Percentiles rank a stretch among this genome's conserved stretches.
phyloP scores from a whole-genome alignment of 1,140 invertebrate genomes.

The Platyura marginata region DNA sequence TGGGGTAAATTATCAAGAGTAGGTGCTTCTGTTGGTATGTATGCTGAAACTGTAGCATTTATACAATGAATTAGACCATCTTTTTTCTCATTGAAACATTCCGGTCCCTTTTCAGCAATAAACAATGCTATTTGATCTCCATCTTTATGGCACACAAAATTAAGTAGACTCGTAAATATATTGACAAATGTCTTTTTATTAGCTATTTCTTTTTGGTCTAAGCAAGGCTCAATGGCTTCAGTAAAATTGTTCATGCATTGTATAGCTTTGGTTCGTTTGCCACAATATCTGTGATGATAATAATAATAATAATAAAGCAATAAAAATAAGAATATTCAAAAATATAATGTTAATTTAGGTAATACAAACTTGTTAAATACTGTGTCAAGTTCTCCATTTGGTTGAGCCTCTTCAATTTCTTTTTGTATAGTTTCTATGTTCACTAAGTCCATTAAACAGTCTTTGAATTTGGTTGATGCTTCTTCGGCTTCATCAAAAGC shows the following conservation, averaged over 20 bases:
- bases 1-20: slow-evolving; percentile 29
- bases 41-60: slow-evolving; percentile 35
- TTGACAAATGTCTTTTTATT: slow-evolving; percentile 37
- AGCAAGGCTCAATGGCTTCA: slow-evolving; percentile 35
- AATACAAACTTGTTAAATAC: slow-evolving; percentile 29
- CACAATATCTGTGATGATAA: slow-evolving; percentile 38
- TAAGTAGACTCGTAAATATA: slow-evolving; percentile 40
- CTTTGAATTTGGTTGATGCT: slow-evolving; percentile 14
- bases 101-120: slow-evolving; percentile 53
- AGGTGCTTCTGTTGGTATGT: slow-evolving; percentile 23
- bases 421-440: slow-evolving; percentile 30
- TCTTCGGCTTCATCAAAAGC: slow-evolving; percentile 15
- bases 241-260: slow-evolving; percentile 40
- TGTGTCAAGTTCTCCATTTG: slow-evolving; percentile 36
- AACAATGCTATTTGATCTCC: slow-evolving; percentile 66
- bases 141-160: slow-evolving; percentile 56
- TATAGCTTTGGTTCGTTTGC: slow-evolving; percentile 34
- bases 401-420: slow-evolving; percentile 38
- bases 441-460: slow-evolving; percentile 29
- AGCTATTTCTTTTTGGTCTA: slow-evolving; percentile 35
- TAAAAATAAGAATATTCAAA: no score
- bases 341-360: background rate
- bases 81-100: slow-evolving; percentile 43
- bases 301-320: background rate
- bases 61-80: slow-evolving; percentile 39